These are phyloP conservation scores for Graptemys geographica DNA, from an alignment of 2,797 vertebrate species.

Conservation along the genomic window DNA sequence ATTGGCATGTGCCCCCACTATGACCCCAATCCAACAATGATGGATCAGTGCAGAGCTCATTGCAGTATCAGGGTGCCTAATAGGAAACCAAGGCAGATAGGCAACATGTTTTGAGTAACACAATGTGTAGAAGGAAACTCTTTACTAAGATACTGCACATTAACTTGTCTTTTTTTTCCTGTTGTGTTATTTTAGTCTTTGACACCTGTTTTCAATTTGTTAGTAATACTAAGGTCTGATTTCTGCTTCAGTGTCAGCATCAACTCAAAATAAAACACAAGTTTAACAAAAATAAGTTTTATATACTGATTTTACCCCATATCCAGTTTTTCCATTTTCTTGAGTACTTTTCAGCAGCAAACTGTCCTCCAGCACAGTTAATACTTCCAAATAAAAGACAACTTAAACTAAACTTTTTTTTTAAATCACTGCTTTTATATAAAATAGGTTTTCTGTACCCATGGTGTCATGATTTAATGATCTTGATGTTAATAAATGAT, in stretches of 20 bases:
- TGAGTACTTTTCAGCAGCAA: constrained; percentile 36
- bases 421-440: constrained; percentile 16
- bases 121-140: not conserved
- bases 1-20: not conserved
- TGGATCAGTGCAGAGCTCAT: not conserved
- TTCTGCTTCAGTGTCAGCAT: not conserved
- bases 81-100: not conserved
- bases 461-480: constrained; percentile 72
- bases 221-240: not conserved
- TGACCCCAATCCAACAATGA: not conserved
- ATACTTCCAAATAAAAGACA: constrained; percentile 54
- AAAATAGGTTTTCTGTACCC: constrained; percentile 29
- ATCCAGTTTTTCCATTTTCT: not conserved
- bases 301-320: not conserved
- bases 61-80: rapidly evolving
- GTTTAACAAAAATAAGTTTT: not conserved
- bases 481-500: constrained; percentile 78
- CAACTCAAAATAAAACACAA: not conserved
- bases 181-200: not conserved
- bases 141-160: not conserved
- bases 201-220: not conserved
- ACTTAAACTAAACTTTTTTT: constrained; percentile 2
- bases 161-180: not conserved
- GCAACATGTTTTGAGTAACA: not conserved
- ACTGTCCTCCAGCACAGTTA: constrained; percentile 19